Conservation (phyloP, 2,113 vertebrate species). For the Albula goreensis region DNA sequence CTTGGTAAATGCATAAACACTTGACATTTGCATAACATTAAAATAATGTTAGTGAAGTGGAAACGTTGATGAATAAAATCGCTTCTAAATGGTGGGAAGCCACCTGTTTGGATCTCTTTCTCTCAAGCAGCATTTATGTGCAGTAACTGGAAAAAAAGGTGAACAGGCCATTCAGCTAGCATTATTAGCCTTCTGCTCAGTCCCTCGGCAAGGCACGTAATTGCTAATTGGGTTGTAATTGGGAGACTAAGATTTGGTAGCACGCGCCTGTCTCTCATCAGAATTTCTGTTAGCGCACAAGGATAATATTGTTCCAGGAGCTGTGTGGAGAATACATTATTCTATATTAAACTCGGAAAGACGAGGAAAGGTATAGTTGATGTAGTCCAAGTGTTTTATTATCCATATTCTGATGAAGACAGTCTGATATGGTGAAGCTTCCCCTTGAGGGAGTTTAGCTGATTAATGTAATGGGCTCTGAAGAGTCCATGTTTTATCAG, state of each 20-base stretch:
- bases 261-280: conserved; percentile 68
- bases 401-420: conserved; percentile 83
- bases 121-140: conserved; percentile 47
- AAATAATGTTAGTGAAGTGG: conserved; percentile 17
- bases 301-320: conserved; percentile 81
- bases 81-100: conserved; percentile 29
- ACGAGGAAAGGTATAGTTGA: conserved; percentile 63
- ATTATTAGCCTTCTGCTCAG: conserved; percentile 60
- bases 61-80: conserved; percentile 29
- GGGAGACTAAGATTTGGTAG: conserved; percentile 69
- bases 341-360: conserved; percentile 74
- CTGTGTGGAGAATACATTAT: conserved; percentile 84
- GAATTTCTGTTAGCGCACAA: conserved; percentile 61
- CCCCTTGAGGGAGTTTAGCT: conserved; percentile 83
- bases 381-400: conserved; percentile 87
- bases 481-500: conserved; percentile 88
- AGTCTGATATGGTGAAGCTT: conserved; percentile 73
- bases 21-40: conserved; percentile 33
- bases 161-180: conserved; percentile 54
- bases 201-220: conserved; percentile 55
- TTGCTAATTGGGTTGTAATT: conserved; percentile 72
- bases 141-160: conserved; percentile 55
- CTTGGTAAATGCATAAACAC: conserved; percentile 31
- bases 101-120: conserved; percentile 28
- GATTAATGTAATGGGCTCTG: conserved; percentile 90